Percentiles rank a stretch among this genome's conserved stretches.
These are phyloP conservation scores for Gonatopus flavifemur DNA, from an alignment of 1,140 invertebrate species.

Conservation along the genomic window DNA sequence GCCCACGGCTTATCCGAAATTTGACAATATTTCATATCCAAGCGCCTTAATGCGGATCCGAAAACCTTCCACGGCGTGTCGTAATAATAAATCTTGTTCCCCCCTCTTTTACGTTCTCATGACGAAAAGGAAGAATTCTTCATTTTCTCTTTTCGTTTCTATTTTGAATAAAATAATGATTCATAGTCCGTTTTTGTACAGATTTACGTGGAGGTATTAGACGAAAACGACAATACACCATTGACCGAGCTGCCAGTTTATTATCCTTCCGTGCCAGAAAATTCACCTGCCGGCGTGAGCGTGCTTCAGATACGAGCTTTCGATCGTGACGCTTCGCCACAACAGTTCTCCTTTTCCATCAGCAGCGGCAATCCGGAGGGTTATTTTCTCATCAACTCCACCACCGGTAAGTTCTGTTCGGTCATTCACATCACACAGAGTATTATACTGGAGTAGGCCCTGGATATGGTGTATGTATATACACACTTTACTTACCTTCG, in stretches of 20 bases:
- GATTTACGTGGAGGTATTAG: slow-evolving; percentile 87
- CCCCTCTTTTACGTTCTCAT: too few species aligned
- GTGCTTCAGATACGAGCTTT: slow-evolving; percentile 77
- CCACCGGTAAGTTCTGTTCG: slow-evolving; percentile 69
- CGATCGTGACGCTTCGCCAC: slow-evolving; percentile 75
- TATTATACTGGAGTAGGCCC: too few species aligned
- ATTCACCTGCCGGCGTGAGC: slow-evolving; percentile 72
- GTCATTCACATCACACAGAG: background rate
- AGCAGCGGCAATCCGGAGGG: slow-evolving; percentile 87
- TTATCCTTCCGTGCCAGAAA: slow-evolving; percentile 80
- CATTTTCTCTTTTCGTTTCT: too few species aligned
- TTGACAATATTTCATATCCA: too few species aligned
- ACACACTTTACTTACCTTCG: too few species aligned
- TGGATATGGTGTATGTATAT: too few species aligned
- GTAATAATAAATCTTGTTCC: too few species aligned
- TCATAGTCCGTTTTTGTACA: slow-evolving; percentile 41
- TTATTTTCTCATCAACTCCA: slow-evolving; percentile 84
- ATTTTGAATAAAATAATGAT: too few species aligned
- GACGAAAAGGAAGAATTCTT: too few species aligned
- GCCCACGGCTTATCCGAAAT: too few species aligned
- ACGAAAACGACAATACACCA: slow-evolving; percentile 94
- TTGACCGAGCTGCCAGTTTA: slow-evolving; percentile 85
- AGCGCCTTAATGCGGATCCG: too few species aligned
- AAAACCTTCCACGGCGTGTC: too few species aligned
- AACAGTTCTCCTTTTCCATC: slow-evolving; percentile 77